A percentile compares a stretch with the other conserved stretches of the same genome.
These are phyloP conservation scores for Neocrepidodera transversa DNA, from an alignment of 2,888 invertebrate genomes.

Conservation along the genomic window DNA sequence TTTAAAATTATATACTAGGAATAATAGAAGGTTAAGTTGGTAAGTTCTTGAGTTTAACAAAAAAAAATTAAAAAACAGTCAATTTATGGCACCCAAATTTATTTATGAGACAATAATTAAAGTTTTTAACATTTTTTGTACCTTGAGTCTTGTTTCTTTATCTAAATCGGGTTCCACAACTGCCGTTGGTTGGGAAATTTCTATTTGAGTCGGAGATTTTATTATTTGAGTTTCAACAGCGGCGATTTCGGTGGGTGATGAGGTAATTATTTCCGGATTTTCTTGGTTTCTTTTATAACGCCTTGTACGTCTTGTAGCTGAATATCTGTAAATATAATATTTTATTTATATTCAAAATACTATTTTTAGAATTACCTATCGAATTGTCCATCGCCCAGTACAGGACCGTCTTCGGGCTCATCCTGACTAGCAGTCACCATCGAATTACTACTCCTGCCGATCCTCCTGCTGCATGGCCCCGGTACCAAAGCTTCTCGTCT, in stretches of 20 bases:
- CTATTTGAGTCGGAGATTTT: constrained; percentile 59
- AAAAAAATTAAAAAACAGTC: no score
- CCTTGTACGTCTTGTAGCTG: constrained; percentile 80
- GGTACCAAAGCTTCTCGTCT: constrained; percentile 60
- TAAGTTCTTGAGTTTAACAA: no score
- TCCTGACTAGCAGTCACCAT: constrained; percentile 48
- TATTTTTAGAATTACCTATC: constrained; percentile 68
- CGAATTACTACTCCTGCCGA: constrained; percentile 50
- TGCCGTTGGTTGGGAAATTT: constrained; percentile 63
- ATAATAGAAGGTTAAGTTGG: no score
- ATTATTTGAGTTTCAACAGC: constrained; percentile 62
- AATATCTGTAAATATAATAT: constrained; percentile 53
- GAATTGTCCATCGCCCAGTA: constrained; percentile 79
- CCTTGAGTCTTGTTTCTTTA: constrained; percentile 65
- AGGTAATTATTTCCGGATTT: constrained; percentile 65
- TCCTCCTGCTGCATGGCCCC: constrained; percentile 66
- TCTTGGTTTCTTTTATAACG: constrained; percentile 76
- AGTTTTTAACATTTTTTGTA: no score
- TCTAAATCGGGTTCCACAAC: constrained; percentile 62
- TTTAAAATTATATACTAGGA: no score
- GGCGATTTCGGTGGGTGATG: constrained; percentile 52
- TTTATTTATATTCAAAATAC: not conserved
- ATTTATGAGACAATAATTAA: no score
- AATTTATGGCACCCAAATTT: no score
- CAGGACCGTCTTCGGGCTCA: constrained; percentile 61